Conservation (phyloP, 2,888 invertebrate species). For the Apodemia duryi region DNA sequence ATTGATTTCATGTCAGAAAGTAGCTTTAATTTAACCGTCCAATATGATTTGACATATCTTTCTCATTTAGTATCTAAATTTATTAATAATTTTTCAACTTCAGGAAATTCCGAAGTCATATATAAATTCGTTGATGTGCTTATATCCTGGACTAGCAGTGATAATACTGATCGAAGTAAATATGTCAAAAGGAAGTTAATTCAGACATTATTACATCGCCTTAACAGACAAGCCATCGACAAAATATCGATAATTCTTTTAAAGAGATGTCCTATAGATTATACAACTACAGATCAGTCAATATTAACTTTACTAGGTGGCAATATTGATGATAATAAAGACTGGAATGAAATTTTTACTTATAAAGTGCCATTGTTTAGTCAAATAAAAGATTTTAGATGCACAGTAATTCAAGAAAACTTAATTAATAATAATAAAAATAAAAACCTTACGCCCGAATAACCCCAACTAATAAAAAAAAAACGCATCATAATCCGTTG, state of each 20-base stretch:
- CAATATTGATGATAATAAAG: slow-evolving; percentile 64
- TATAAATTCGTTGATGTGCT: slow-evolving; percentile 75
- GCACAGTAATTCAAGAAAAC: slow-evolving; percentile 75
- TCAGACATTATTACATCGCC: slow-evolving; percentile 69
- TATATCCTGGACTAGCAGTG: slow-evolving; percentile 66
- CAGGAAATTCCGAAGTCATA: slow-evolving; percentile 63
- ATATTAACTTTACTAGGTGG: slow-evolving; percentile 74
- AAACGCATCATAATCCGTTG: no score
- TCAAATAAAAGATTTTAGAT: slow-evolving; percentile 79
- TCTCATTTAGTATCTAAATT: slow-evolving; percentile 81
- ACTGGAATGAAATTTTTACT: slow-evolving; percentile 83
- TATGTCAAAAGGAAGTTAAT: slow-evolving; percentile 63
- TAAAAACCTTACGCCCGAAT: no score
- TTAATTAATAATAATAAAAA: no score
- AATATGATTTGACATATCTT: slow-evolving; percentile 61
- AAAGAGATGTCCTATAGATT: slow-evolving; percentile 66
- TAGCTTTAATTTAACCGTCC: slow-evolving; percentile 43
- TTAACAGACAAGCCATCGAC: slow-evolving; percentile 81
- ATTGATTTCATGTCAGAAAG: slow-evolving; percentile 80
- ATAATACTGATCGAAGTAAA: slow-evolving; percentile 43
- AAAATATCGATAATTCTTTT: slow-evolving; percentile 77
- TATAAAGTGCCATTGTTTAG: slow-evolving; percentile 56
- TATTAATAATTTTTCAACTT: slow-evolving; percentile 75
- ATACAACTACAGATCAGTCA: slow-evolving; percentile 50
- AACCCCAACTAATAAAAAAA: no score